Base-by-base conservation (phyloP, 2,113 vertebrate species). In the Zootoca vivipara region DNA sequence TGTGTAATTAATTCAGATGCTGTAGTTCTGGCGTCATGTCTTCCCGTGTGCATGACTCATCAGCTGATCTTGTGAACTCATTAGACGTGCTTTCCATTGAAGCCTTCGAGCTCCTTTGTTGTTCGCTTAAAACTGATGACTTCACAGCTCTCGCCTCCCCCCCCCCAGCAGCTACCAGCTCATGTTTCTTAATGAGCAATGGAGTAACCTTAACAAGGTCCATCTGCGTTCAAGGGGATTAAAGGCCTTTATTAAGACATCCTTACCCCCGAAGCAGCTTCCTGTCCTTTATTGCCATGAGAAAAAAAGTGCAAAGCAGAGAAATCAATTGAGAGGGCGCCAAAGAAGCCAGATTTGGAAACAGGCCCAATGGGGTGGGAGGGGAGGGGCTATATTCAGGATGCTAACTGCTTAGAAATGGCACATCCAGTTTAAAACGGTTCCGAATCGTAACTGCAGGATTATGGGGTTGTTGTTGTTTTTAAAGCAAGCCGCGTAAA, bases 341-440 rank as follows among this genome's bases (percentile, higher is more conserved):
- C 90, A 89, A 91, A 30, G 52, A 35, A 85, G 77, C 67, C 35
- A 85, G 16, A 75, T 73, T 64, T 20, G 56, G 67, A 93, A 92
- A 7, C 1, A 81, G 5, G 28, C 46, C 0, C 0, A 78, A 28
- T 79, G 15, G 46, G 46, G 7, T 82, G 22, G 13, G 69, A n/a
- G 18, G 5, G 4, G 42, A 20, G 20, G 38, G 22, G 52, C 62
- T 64, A 65, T 8, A 38, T 38, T 80, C 67, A 89, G 65, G 26
- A 42, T 35, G 56, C 72, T 78, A 78, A 40, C 15, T n/a, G 10
- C 20, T 78, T 86, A 18, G 38, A 80, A 89, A 38, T 33, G 40
- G 87, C 40, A 33, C 16, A 69, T 42, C 5, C 70, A 83, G 15
- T 58, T 62, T 74, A 62, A 78, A 81, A 74, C 64, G 87, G 70